Evolutionary conservation across 2,888 invertebrate genomes (phyloP).

Genomic region (Falcaria lacertinaria): DNA sequence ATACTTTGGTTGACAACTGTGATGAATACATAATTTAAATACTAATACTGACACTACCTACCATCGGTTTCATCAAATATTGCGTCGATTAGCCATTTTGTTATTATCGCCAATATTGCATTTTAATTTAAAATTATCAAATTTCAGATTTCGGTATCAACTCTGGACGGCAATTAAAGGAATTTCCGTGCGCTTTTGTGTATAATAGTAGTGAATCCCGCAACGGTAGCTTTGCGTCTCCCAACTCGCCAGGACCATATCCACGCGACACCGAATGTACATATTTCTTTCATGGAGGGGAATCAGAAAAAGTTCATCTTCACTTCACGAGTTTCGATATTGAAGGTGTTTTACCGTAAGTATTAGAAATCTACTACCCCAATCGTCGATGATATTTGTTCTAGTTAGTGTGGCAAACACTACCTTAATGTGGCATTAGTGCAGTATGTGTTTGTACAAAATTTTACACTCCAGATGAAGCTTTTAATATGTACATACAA

Average conservation of each 20-base stretch:
- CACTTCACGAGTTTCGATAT: constrained; percentile 96
- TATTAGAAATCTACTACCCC: constrained; percentile 25
- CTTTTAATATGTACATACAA: too few relatives aligned
- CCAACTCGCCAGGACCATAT: constrained; percentile 94
- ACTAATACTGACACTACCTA: too few relatives aligned
- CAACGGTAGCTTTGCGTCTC: constrained; percentile 91
- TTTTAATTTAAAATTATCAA: not conserved
- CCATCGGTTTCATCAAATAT: too few relatives aligned
- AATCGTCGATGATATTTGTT: too few relatives aligned
- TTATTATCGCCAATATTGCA: not conserved
- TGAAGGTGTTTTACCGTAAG: constrained; percentile 96
- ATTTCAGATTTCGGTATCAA: constrained; percentile 91
- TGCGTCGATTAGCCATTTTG: too few relatives aligned
- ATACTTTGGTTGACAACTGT: too few relatives aligned
- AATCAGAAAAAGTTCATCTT: constrained; percentile 88
- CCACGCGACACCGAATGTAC: constrained; percentile 94
- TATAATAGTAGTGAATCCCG: constrained; percentile 90
- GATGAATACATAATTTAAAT: too few relatives aligned
- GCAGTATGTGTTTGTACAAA: too few relatives aligned
- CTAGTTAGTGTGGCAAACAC: too few relatives aligned
- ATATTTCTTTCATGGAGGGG: constrained; percentile 92
- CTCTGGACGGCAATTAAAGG: constrained; percentile 87
- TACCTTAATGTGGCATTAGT: too few relatives aligned
- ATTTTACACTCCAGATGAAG: too few relatives aligned
- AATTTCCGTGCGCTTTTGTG: constrained; percentile 91